Conservation (phyloP, 2,113 vertebrate genomes). For the Ia io region DNA sequence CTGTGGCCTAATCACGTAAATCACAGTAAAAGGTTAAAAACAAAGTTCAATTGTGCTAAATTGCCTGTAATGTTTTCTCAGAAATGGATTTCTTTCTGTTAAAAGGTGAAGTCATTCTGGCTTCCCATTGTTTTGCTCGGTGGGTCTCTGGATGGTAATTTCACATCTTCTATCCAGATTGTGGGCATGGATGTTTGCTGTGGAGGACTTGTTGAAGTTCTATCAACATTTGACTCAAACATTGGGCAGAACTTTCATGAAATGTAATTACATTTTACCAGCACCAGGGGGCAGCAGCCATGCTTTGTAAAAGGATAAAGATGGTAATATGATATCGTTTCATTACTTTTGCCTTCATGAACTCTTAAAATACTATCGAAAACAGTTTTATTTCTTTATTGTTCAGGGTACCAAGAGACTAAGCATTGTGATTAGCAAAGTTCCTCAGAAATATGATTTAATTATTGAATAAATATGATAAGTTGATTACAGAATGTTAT, state of each 20-base stretch:
- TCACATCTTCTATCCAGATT: neutral
- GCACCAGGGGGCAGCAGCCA: neutral
- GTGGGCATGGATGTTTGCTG: neutral
- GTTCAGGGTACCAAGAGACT: neutral
- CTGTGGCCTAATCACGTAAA: slow-evolving; percentile 83
- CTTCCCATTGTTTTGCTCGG: slow-evolving; percentile 44
- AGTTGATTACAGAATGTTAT: neutral
- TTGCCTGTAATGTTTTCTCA: slow-evolving; percentile 72
- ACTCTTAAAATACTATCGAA: neutral
- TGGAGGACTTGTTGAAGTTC: neutral
- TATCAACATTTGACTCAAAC: slow-evolving; percentile 3
- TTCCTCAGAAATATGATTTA: neutral
- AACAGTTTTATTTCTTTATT: neutral
- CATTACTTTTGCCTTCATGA: neutral
- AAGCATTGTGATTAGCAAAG: neutral
- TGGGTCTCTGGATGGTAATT: slow-evolving; percentile 10
- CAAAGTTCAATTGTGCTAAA: slow-evolving; percentile 78
- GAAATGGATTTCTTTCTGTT: slow-evolving; percentile 75
- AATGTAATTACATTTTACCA: slow-evolving; percentile 22
- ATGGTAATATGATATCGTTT: neutral
- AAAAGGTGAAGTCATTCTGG: slow-evolving; percentile 70
- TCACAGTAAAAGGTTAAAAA: slow-evolving; percentile 84
- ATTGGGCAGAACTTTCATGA: neutral
- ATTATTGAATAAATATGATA: neutral
- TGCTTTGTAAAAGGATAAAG: neutral